A percentile compares a stretch with the other conserved stretches of the same genome.
Conservation (phyloP, 2,888 invertebrate species). For the Linyphia triangularis region DNA sequence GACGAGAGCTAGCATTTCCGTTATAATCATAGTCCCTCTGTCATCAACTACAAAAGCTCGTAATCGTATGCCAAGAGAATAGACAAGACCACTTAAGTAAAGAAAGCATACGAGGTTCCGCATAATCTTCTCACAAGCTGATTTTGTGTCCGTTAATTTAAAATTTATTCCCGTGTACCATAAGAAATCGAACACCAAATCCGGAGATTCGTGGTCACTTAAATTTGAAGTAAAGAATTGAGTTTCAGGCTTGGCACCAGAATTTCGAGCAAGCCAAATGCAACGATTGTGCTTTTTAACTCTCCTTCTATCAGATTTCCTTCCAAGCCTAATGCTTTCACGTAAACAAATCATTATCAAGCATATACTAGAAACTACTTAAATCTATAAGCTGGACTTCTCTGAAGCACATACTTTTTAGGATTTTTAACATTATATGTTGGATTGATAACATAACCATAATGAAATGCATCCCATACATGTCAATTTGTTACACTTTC, state of each 20-base stretch:
- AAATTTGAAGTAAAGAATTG: background rate
- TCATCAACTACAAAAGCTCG: conserved; percentile 20
- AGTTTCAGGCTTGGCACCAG: background rate
- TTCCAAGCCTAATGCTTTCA: background rate
- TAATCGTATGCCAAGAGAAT: conserved; percentile 54
- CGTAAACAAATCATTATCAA: conserved; percentile 22
- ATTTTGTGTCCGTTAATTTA: background rate
- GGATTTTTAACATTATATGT: too few relatives aligned
- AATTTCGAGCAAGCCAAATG: background rate
- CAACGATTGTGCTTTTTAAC: background rate
- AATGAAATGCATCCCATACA: too few relatives aligned
- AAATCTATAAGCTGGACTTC: too few relatives aligned
- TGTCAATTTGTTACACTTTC: too few relatives aligned
- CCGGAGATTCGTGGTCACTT: conserved; percentile 40
- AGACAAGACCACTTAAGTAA: conserved; percentile 38
- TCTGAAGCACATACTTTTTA: too few relatives aligned
- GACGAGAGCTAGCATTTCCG: conserved; percentile 47
- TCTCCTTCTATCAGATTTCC: background rate
- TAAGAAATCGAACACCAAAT: conserved; percentile 43
- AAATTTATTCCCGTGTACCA: conserved; percentile 63
- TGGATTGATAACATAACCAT: too few relatives aligned
- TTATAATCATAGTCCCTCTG: conserved; percentile 61
- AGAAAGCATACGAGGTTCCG: conserved; percentile 27
- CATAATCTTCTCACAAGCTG: conserved; percentile 18
- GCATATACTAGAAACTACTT: too few relatives aligned